Conservation (phyloP, 2,113 vertebrate genomes). For the Elachura formosa region DNA sequence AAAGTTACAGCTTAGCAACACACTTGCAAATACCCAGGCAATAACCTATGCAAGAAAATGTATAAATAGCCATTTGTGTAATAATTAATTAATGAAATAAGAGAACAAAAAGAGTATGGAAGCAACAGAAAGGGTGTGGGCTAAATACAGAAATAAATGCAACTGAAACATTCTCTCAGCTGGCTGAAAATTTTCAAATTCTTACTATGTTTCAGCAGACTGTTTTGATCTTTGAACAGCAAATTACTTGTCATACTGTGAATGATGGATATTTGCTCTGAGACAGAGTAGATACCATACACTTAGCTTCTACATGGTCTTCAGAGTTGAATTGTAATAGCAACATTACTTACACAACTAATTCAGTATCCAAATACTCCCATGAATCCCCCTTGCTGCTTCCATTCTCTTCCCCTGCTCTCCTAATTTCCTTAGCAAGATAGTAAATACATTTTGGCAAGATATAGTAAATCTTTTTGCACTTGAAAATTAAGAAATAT, state of each 20-base stretch:
- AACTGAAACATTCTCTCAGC: neutral
- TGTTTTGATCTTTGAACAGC: neutral
- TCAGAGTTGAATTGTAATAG: neutral
- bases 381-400: neutral
- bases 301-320: neutral
- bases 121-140: neutral
- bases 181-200: neutral
- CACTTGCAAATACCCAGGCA: neutral
- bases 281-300: neutral
- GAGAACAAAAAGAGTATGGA: neutral
- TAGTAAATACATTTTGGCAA: neutral
- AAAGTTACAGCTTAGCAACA: neutral
- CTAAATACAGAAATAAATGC: neutral
- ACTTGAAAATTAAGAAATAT: neutral
- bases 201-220: neutral
- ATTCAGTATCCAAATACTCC: neutral
- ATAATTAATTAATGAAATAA: neutral
- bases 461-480: neutral
- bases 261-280: neutral
- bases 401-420: neutral
- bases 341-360: neutral
- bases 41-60: neutral
- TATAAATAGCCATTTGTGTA: neutral
- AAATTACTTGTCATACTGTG: neutral
- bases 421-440: neutral